Conservation (phyloP, 1,140 invertebrate genomes). For the Cyclargus thomasi region DNA sequence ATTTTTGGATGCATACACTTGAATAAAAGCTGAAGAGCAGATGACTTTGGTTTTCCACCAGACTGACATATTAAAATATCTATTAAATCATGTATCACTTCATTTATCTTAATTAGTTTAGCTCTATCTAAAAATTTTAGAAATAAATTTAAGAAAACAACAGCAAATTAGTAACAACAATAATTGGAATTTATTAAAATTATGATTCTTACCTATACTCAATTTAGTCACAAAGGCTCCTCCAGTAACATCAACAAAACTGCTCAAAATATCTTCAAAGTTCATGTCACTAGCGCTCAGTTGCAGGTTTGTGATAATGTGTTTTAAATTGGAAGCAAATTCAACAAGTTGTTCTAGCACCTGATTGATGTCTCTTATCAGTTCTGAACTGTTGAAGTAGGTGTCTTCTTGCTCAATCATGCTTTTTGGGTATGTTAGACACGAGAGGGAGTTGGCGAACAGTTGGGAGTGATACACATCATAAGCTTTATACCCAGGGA, state of each 20-base stretch:
- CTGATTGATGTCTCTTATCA: constrained; percentile 49
- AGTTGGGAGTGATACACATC: constrained; percentile 67
- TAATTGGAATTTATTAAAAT: neutral
- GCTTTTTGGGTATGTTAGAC: constrained; percentile 50
- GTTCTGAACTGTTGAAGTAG: constrained; percentile 45
- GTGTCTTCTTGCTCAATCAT: constrained; percentile 56
- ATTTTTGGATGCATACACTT: constrained; percentile 58
- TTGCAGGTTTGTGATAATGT: constrained; percentile 43
- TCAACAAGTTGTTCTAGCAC: constrained; percentile 42
- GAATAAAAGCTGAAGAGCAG: constrained; percentile 47
- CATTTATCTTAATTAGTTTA: constrained; percentile 40
- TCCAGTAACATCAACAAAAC: constrained; percentile 55
- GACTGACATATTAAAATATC: constrained; percentile 46
- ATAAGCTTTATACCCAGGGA: constrained; percentile 61
- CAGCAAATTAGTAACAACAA: neutral
- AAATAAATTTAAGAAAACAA: neutral
- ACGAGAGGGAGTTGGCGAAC: constrained; percentile 54
- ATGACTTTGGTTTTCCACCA: constrained; percentile 36
- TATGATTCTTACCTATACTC: constrained; percentile 47
- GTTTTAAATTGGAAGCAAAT: constrained; percentile 47
- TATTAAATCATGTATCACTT: constrained; percentile 54
- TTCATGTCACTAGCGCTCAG: constrained; percentile 55
- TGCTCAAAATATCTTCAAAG: constrained; percentile 64
- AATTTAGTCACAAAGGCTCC: constrained; percentile 52
- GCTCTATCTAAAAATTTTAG: constrained; percentile 47